Conservation (phyloP, 2,113 vertebrate species). For the Malurus melanocephalus region DNA sequence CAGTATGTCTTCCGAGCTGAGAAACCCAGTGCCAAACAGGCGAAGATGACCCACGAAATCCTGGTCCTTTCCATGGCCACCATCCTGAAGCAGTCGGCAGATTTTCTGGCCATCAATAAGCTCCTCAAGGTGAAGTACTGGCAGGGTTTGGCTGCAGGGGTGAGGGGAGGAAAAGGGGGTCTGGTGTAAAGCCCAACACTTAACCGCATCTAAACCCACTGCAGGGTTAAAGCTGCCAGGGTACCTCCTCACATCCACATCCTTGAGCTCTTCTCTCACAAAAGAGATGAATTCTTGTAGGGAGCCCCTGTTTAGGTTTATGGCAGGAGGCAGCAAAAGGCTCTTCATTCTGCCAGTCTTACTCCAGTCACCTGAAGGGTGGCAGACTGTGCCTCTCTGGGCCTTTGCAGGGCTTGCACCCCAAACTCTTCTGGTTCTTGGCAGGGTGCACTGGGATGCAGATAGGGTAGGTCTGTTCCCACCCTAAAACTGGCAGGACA, state of each 20-base stretch:
- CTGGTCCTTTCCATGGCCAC: conserved; percentile 85
- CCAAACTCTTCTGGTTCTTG: neutral
- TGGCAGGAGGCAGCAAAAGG: neutral
- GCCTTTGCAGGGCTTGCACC: neutral
- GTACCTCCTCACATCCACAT: neutral
- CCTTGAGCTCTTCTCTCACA: neutral
- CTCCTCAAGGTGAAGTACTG: conserved; percentile 84
- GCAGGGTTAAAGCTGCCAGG: neutral
- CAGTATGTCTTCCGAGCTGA: conserved; percentile 88
- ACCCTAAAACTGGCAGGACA: neutral
- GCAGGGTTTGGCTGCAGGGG: neutral
- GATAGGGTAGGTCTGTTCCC: neutral
- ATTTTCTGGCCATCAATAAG: conserved; percentile 94
- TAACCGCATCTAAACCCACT: neutral
- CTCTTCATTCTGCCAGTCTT: neutral
- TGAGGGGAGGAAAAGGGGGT: neutral
- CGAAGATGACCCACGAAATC: conserved; percentile 84
- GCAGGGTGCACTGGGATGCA: neutral
- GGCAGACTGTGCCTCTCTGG: neutral
- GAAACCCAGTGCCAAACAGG: conserved; percentile 64
- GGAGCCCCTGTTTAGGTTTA: neutral
- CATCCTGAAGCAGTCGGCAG: conserved; percentile 91
- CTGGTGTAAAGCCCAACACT: neutral
- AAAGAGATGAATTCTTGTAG: neutral
- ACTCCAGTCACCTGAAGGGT: no score